These are phyloP conservation scores for Pheosia tremula DNA, from an alignment of 2,888 invertebrate species.

Conservation along the genomic window DNA sequence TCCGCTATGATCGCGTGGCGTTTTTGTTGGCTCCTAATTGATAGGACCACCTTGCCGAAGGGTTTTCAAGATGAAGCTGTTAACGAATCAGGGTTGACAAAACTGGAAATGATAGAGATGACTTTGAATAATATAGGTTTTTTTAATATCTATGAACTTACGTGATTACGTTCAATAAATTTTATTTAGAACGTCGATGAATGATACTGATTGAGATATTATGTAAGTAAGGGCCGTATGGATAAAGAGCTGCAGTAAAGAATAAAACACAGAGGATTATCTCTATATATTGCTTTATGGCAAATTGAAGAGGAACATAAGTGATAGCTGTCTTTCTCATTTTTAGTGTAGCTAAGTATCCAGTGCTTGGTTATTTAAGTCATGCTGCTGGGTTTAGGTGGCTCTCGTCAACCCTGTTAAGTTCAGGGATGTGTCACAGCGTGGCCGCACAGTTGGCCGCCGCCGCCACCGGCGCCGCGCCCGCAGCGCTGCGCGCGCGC, in stretches of 20 bases:
- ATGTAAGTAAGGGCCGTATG: too few relatives aligned
- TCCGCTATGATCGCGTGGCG: not conserved
- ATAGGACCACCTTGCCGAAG: not conserved
- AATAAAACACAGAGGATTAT: too few relatives aligned
- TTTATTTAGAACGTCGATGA: too few relatives aligned
- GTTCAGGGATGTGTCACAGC: not conserved
- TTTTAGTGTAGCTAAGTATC: too few relatives aligned
- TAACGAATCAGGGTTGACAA: not conserved
- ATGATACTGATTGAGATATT: too few relatives aligned
- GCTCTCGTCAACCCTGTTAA: not conserved
- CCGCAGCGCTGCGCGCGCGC: constrained; percentile 6
- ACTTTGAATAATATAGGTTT: not conserved
- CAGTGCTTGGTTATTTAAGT: not conserved
- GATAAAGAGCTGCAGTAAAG: too few relatives aligned
- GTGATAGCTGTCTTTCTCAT: too few relatives aligned
- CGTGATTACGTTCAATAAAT: too few relatives aligned
- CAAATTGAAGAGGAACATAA: too few relatives aligned
- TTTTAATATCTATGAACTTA: too few relatives aligned
- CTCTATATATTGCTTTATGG: too few relatives aligned
- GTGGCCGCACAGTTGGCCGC: not conserved
- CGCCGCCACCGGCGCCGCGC: not conserved
- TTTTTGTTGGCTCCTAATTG: not conserved
- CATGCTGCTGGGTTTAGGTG: not conserved
- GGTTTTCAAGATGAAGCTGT: not conserved
- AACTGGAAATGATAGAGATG: not conserved